Percentiles rank a stretch among this genome's conserved stretches.
phyloP scores from a whole-genome alignment of 2,113 vertebrate species.

The Columba janthina region DNA sequence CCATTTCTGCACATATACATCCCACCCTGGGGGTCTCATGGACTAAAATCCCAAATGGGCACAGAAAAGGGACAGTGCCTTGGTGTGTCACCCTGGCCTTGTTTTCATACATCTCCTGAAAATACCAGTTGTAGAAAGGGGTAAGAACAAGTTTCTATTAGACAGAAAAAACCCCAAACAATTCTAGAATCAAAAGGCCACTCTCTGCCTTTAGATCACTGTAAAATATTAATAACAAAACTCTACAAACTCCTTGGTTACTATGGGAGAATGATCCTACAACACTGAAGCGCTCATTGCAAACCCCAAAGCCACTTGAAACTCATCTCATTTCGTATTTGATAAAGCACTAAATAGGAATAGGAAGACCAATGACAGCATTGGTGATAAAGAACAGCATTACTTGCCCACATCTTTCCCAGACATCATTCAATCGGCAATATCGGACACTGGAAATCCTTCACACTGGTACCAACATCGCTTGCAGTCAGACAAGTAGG shows the following conservation, averaged over 20 bases:
- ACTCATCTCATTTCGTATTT: constrained; percentile 18
- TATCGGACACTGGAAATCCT: neutral
- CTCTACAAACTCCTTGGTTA: neutral
- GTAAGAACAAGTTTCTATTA: neutral
- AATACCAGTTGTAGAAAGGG: neutral
- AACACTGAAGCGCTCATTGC: neutral
- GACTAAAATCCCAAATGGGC: neutral
- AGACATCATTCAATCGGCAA: neutral
- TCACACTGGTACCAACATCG: neutral
- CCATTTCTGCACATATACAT: neutral
- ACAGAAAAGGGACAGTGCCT: neutral
- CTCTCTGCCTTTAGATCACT: neutral
- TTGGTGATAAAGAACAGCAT: neutral
- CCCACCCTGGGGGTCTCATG: neutral
- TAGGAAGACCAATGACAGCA: neutral
- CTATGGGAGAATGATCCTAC: neutral
- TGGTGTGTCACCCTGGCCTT: neutral
- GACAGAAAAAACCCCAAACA: neutral
- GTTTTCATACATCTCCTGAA: neutral
- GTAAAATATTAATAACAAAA: neutral
- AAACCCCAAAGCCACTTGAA: constrained; percentile 10
- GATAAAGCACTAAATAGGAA: neutral
- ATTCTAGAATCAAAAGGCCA: neutral
- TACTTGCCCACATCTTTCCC: neutral
- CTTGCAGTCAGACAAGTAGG: neutral